A percentile compares a stretch with the other conserved stretches of the same genome.
phyloP scores from a whole-genome alignment of 2,113 vertebrate genomes.

The Heterotilapia buettikoferi region DNA sequence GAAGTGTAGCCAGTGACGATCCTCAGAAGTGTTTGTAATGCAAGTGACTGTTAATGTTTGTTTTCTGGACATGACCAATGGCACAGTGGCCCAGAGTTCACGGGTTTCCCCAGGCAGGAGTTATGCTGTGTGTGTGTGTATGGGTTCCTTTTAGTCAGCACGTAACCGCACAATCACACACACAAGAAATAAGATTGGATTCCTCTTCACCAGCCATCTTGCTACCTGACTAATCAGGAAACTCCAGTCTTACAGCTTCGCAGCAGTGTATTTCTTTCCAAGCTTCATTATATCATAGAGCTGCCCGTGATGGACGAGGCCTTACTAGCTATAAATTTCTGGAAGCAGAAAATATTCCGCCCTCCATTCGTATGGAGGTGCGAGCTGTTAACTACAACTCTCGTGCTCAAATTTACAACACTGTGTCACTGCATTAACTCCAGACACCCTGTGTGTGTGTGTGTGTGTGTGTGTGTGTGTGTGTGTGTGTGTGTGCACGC shows the following conservation, averaged over 20 bases:
- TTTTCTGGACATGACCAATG: neutral
- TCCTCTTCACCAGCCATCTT: neutral
- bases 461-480: neutral
- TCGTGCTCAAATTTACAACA: slow-evolving; percentile 28
- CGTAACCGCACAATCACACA: neutral
- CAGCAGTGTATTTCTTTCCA: neutral
- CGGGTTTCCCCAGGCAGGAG: slow-evolving; percentile 1
- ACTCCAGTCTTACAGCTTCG: neutral
- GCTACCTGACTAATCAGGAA: neutral
- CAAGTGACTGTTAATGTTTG: neutral
- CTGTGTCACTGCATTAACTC: slow-evolving; percentile 1
- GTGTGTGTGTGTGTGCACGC: neutral
- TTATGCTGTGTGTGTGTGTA: neutral
- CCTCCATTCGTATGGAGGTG: neutral
- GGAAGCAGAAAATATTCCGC: slow-evolving; percentile 8
- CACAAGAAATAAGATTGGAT: neutral
- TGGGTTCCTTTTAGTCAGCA: neutral
- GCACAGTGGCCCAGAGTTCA: neutral
- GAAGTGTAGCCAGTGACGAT: neutral
- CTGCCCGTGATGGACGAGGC: slow-evolving; percentile 12
- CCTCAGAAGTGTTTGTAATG: neutral
- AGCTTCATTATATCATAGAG: neutral
- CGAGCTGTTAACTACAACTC: slow-evolving; percentile 2
- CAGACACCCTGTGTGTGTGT: neutral
- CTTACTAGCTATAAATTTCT: slow-evolving; percentile 15